phyloP scores from a whole-genome alignment of 2,113 vertebrate genomes.

The Platanista minor region DNA sequence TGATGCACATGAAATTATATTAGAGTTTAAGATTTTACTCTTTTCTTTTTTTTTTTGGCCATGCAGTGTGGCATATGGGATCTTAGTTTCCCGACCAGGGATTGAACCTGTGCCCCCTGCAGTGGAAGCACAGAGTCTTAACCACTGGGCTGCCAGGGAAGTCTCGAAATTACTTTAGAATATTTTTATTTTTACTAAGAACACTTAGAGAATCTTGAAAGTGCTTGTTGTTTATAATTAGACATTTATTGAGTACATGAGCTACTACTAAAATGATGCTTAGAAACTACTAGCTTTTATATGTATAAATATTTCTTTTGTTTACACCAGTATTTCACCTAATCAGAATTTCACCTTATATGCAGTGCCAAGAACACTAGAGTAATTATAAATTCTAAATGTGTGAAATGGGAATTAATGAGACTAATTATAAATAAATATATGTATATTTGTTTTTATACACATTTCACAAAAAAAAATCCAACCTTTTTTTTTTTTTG shows the following conservation, averaged over 20 bases:
- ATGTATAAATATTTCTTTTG: conserved; percentile 44
- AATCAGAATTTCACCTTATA: conserved; percentile 32
- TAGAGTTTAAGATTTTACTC: background rate
- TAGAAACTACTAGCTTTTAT: conserved; percentile 43
- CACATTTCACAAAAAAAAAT: conserved; percentile 24
- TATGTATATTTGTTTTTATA: background rate
- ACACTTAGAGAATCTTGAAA: background rate
- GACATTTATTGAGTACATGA: conserved; percentile 34
- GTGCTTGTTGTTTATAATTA: conserved; percentile 37
- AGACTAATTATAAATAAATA: conserved; percentile 41
- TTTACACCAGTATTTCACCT: conserved; percentile 33
- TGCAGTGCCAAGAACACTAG: conserved; percentile 16
- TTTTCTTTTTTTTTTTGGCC: background rate
- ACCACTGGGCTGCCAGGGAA: background rate
- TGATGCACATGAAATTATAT: background rate
- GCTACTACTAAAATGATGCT: background rate
- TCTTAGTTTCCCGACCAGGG: background rate
- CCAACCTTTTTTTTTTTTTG: background rate
- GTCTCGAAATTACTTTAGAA: background rate
- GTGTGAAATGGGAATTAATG: background rate
- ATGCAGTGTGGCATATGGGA: background rate
- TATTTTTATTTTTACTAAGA: background rate
- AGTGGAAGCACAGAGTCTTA: background rate
- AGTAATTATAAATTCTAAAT: conserved; percentile 45
- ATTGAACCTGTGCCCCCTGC: background rate